These are phyloP conservation scores for Tenodera sinensis DNA, from an alignment of 2,888 invertebrate genomes.

Conservation along the genomic window DNA sequence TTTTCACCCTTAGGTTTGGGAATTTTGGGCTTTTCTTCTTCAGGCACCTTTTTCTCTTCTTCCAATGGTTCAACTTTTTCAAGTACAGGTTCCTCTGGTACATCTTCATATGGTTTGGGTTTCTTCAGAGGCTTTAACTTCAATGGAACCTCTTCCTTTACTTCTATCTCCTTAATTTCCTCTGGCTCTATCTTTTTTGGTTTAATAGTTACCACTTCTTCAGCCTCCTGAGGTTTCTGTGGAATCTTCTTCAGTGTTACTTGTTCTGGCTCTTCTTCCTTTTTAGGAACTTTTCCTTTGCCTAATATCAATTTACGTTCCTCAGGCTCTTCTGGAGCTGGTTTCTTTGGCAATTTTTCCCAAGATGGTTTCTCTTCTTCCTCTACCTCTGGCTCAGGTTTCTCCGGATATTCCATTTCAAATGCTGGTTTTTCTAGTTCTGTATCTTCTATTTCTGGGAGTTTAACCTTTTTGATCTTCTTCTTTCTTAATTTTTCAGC, in stretches of 20 bases:
- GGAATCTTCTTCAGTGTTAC: slow-evolving; percentile 54
- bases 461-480: slow-evolving; percentile 53
- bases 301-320: slow-evolving; percentile 42
- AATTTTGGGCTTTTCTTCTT: slow-evolving; percentile 34
- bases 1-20: slow-evolving; percentile 36
- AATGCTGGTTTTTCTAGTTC: slow-evolving; percentile 55
- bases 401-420: slow-evolving; percentile 43
- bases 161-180: slow-evolving; percentile 36
- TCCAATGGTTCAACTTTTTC: slow-evolving; percentile 35
- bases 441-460: slow-evolving; percentile 53
- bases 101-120: slow-evolving; percentile 36
- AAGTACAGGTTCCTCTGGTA: slow-evolving; percentile 37
- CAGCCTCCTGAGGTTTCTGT: slow-evolving; percentile 37
- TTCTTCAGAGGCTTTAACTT: slow-evolving; percentile 32
- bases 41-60: slow-evolving; percentile 8
- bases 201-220: slow-evolving; percentile 34
- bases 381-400: slow-evolving; percentile 45
- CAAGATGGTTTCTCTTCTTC: slow-evolving; percentile 45
- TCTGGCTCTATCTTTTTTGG: slow-evolving; percentile 37
- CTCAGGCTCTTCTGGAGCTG: slow-evolving; percentile 46
- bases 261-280: slow-evolving; percentile 41
- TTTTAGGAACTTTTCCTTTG: slow-evolving; percentile 43
- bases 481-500: slow-evolving; percentile 61
- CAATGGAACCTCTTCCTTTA: slow-evolving; percentile 18
- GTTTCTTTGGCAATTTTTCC: slow-evolving; percentile 43